phyloP scores from a whole-genome alignment of 2,888 invertebrate genomes.

The Muschampia plurimacula region DNA sequence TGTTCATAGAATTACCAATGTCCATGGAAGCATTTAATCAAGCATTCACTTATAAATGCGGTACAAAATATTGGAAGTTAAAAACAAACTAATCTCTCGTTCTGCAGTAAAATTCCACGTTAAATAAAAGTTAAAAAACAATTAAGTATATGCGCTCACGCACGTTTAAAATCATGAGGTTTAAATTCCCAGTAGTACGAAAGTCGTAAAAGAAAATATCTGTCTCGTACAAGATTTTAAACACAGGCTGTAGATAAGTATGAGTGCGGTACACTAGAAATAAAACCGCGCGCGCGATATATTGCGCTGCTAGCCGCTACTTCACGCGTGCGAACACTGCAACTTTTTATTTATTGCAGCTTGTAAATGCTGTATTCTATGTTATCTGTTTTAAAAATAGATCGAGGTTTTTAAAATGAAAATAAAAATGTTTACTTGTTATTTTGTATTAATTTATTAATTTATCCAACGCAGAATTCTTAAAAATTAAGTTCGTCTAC shows the following conservation, averaged over 20 bases:
- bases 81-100: background rate
- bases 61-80: background rate
- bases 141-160: constrained; percentile 32
- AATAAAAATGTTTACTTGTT: background rate
- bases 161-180: constrained; percentile 26
- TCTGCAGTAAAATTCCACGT: constrained; percentile 4
- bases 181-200: constrained; percentile 34
- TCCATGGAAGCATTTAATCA: no score
- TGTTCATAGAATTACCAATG: no score
- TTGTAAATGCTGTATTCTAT: constrained; percentile 16
- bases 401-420: background rate
- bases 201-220: constrained; percentile 39
- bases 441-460: background rate
- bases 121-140: constrained; percentile 25
- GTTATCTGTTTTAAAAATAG: constrained; percentile 1
- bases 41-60: background rate
- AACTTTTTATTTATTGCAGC: constrained; percentile 32
- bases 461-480: background rate
- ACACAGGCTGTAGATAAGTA: constrained; percentile 33
- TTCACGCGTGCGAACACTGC: constrained; percentile 36
- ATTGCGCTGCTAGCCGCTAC: constrained; percentile 31
- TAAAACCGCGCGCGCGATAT: constrained; percentile 37
- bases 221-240: constrained; percentile 35
- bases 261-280: constrained; percentile 19
- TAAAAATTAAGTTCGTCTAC: background rate